A percentile compares a stretch with the other conserved stretches of the same genome.
These are phyloP conservation scores for Lepidothrix coronata DNA, from an alignment of 2,113 vertebrate genomes.

Conservation along the genomic window DNA sequence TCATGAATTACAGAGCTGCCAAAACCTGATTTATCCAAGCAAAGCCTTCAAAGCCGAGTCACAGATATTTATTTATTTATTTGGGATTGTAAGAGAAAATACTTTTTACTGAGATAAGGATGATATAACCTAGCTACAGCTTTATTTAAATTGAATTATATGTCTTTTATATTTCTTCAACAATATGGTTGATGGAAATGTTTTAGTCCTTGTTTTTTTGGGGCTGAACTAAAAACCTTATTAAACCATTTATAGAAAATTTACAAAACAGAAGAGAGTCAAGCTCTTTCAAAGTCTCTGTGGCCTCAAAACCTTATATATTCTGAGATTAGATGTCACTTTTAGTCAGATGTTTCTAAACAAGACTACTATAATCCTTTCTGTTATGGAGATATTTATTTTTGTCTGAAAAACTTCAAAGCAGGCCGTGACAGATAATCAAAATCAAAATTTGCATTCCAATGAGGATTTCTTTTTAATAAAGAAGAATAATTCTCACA, in stretches of 20 bases:
- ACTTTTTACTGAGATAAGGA: slow-evolving; percentile 50
- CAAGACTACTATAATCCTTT: slow-evolving; percentile 81
- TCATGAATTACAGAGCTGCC: slow-evolving; percentile 73
- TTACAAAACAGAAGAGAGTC: slow-evolving; percentile 71
- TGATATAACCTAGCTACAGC: slow-evolving; percentile 60
- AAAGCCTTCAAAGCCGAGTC: slow-evolving; percentile 48
- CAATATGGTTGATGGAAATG: slow-evolving; percentile 44
- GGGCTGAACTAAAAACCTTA: slow-evolving; percentile 73
- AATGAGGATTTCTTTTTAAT: slow-evolving; percentile 75
- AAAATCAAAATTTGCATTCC: slow-evolving; percentile 85
- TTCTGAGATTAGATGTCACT: slow-evolving; percentile 81
- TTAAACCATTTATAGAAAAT: slow-evolving; percentile 81
- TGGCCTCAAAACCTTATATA: slow-evolving; percentile 76
- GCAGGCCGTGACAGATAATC: slow-evolving; percentile 81
- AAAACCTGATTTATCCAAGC: slow-evolving; percentile 68
- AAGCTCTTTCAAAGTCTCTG: slow-evolving; percentile 71
- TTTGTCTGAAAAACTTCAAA: slow-evolving; percentile 87
- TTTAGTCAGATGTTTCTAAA: slow-evolving; percentile 80
- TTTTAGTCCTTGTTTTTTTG: slow-evolving; percentile 59
- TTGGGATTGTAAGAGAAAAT: slow-evolving; percentile 47
- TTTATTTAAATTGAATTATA: slow-evolving; percentile 75
- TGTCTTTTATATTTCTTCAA: slow-evolving; percentile 60
- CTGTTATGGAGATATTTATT: slow-evolving; percentile 84
- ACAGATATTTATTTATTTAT: slow-evolving; percentile 49
- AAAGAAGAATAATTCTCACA: slow-evolving; percentile 76